phyloP scores from a whole-genome alignment of 2,113 vertebrate genomes.

The Gambusia affinis region DNA sequence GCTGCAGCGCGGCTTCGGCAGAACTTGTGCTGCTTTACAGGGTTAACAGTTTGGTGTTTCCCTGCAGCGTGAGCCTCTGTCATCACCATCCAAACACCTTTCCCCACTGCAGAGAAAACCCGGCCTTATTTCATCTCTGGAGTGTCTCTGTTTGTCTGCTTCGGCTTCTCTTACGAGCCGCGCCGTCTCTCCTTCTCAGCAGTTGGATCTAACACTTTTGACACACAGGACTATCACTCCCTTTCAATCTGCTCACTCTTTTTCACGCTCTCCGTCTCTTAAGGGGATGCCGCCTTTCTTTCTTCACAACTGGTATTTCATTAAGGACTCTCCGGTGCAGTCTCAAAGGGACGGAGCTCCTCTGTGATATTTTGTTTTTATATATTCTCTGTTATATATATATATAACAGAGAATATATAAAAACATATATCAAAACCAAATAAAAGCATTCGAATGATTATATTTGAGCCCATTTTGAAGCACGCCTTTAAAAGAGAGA shows the following conservation, averaged over 20 bases:
- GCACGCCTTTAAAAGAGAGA: background rate
- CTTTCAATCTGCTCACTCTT: slow-evolving; percentile 51
- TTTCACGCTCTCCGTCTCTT: slow-evolving; percentile 34
- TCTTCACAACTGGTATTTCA: slow-evolving; percentile 4
- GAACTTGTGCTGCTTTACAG: slow-evolving; percentile 13
- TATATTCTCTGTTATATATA: background rate
- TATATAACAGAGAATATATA: background rate
- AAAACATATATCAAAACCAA: background rate
- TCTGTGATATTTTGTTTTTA: slow-evolving; percentile 3
- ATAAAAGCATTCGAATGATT: background rate
- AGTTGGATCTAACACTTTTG: slow-evolving; percentile 59
- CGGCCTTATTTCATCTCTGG: slow-evolving; percentile 37
- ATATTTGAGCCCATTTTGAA: background rate
- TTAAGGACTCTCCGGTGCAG: slow-evolving; percentile 7
- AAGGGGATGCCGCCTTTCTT: slow-evolving; percentile 20
- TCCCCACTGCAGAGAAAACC: slow-evolving; percentile 53
- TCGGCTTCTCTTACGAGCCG: slow-evolving; percentile 28
- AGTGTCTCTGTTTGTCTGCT: slow-evolving; percentile 23
- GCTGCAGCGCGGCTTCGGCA: background rate
- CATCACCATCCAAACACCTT: slow-evolving; percentile 65
- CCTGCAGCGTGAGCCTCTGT: slow-evolving; percentile 63
- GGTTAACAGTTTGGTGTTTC: slow-evolving; percentile 68
- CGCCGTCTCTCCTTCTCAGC: slow-evolving; percentile 17
- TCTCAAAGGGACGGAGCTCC: slow-evolving; percentile 9
- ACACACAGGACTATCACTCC: slow-evolving; percentile 60